Evolutionary conservation across 2,797 vertebrate species (phyloP).

Genomic region (Paedocypris micromegethes): DNA sequence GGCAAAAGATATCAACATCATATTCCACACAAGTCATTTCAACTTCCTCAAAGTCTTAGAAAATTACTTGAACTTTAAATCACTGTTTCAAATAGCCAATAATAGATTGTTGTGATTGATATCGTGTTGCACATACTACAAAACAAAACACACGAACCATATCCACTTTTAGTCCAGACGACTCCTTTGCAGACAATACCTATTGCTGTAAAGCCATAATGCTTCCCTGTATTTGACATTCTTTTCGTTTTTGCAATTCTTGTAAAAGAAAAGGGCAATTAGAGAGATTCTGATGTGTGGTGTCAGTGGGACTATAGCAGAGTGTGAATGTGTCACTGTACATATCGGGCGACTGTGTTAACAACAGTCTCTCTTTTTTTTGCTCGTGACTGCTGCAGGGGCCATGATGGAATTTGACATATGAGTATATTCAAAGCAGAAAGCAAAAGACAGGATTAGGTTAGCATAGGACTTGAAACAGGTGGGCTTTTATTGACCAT

Average conservation of each 20-base stretch:
- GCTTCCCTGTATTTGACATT: constrained; percentile 47
- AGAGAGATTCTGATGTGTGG: constrained; percentile 58
- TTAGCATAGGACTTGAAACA: constrained; percentile 64
- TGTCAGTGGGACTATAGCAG: constrained; percentile 66
- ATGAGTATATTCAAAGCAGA: constrained; percentile 57
- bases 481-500: constrained; percentile 72
- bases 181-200: not conserved
- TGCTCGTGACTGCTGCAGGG: constrained; percentile 46
- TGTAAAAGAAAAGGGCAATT: constrained; percentile 59
- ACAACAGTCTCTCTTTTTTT: constrained; percentile 55
- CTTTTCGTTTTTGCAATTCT: constrained; percentile 55
- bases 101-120: constrained; percentile 17
- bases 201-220: not conserved
- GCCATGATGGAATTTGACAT: constrained; percentile 60
- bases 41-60: constrained; percentile 19
- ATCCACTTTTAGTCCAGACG: no score
- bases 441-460: constrained; percentile 66
- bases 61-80: constrained; percentile 33
- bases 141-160: constrained; percentile 1
- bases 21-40: constrained; percentile 21
- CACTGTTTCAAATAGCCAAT: constrained; percentile 16
- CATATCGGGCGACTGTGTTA: constrained; percentile 63
- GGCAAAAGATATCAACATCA: constrained; percentile 30
- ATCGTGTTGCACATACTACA: constrained; percentile 15
- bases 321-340: constrained; percentile 68